Conservation (phyloP, 2,797 vertebrate genomes). For the Pelochelys cantorii region DNA sequence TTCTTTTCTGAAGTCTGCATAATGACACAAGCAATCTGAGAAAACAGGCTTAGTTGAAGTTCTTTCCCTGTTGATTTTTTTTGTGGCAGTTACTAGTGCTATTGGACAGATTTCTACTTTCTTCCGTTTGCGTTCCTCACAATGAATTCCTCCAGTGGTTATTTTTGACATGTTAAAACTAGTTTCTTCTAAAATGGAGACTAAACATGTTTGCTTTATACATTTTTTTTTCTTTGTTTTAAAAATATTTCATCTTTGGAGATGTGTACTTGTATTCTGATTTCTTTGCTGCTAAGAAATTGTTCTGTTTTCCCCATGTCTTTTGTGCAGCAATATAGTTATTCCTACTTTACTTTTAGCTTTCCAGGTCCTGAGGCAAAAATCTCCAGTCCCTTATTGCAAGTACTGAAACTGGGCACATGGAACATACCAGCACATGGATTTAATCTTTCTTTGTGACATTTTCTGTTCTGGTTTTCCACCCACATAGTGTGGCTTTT, state of each 20-base stretch:
- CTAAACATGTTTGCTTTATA: neutral
- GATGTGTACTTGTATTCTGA: neutral
- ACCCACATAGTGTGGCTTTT: constrained; percentile 47
- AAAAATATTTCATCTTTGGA: neutral
- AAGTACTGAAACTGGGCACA: constrained; percentile 24
- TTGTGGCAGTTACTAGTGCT: neutral
- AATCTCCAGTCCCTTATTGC: constrained; percentile 34
- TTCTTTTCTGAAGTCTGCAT: neutral
- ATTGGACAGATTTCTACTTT: neutral
- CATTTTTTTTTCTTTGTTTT: neutral
- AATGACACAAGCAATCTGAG: neutral
- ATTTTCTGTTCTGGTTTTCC: constrained; percentile 57
- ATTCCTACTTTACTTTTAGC: constrained; percentile 7
- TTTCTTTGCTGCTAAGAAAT: neutral
- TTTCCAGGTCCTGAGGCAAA: constrained; percentile 14
- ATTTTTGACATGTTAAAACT: neutral
- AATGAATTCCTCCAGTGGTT: constrained; percentile 4
- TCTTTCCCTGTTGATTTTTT: neutral
- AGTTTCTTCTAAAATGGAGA: constrained; percentile 7
- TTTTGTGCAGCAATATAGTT: constrained; percentile 11
- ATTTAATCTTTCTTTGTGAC: constrained; percentile 54
- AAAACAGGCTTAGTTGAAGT: too few species aligned
- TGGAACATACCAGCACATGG: constrained; percentile 35
- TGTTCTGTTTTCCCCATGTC: neutral
- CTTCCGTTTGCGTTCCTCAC: constrained; percentile 4